Conservation (phyloP, 2,113 vertebrate genomes). For the Dicerorhinus sumatrensis region DNA sequence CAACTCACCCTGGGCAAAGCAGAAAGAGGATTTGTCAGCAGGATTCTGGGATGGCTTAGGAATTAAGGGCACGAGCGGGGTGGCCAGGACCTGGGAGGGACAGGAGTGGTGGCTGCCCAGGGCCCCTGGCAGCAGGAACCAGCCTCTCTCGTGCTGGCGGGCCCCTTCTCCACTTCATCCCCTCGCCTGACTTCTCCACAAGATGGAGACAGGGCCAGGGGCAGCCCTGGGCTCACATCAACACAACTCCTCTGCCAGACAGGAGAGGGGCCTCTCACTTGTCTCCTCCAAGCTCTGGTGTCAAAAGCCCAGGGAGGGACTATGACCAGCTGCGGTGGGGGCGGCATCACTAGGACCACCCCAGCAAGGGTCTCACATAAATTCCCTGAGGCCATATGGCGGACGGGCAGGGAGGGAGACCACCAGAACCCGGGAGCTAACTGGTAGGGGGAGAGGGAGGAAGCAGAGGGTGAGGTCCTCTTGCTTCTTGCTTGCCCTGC, state of each 20-base stretch:
- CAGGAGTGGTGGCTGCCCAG: background rate
- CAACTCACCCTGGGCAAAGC: background rate
- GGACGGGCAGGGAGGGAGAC: background rate
- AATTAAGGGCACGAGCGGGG: background rate
- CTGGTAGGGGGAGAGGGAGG: fast-evolving
- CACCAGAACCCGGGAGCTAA: background rate
- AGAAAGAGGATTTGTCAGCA: background rate
- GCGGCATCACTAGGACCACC: background rate
- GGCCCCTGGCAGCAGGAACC: background rate
- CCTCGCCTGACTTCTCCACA: background rate
- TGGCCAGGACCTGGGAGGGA: background rate
- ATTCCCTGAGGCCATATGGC: background rate
- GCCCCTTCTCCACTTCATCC: background rate
- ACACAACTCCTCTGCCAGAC: background rate
- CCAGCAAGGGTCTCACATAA: background rate
- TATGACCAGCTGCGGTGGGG: background rate
- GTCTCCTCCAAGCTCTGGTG: background rate
- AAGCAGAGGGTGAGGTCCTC: background rate
- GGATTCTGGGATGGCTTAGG: background rate
- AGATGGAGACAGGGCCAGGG: background rate
- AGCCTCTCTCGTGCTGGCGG: background rate
- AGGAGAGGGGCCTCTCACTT: background rate
- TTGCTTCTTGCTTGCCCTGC: background rate
- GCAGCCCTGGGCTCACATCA: background rate
- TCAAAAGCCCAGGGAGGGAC: background rate